Base-by-base conservation (phyloP, 1,140 invertebrate genomes). In the Drosophila biarmipes region DNA sequence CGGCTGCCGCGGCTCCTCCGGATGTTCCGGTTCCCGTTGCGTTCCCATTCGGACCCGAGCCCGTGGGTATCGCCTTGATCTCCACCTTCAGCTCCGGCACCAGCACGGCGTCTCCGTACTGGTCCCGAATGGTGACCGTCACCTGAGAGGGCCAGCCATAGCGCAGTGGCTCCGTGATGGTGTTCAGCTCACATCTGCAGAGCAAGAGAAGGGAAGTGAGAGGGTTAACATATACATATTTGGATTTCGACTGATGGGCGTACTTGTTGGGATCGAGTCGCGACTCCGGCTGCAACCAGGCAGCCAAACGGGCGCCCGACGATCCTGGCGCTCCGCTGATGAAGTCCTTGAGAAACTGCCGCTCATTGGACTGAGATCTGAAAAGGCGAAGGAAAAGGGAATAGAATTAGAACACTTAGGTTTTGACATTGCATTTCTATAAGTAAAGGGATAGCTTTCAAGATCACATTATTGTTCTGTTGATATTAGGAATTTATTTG, bases 261-360 rank as follows among this genome's bases (percentile, higher is more conserved):
- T 95, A 92, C 58, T 95, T 93, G 64, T 92, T 92, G 2, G 98
- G 96, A 93, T 99, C 98, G 2, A 99, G 95, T 58, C 96, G 96
- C 10, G 98, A 96, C 81, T 98, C 97, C 0, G 98, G 97, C 87
- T 99, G 97, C 37, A 99, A 92, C 98, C 98, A 99, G 92, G 97
- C 95, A 1, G 98, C 97, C 53, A 99, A 92, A 54, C 98, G 94
- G 29, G 97, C 98, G 0, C 98, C 98, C 71, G 97, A 97, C 0
- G 97, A 98, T 2, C 96, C 97, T 11, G 96, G 94, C 0, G 95
- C 95, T 61, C 97, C 97, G 8, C 95, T 94, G 15, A 99, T 97
- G 81, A 99, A 98, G 92, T 99, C 98, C 46, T 96, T 95, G 14
- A 99, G 94, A 92, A 99, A 99, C 48, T 97, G 94, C n/a, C 97